phyloP scores from a whole-genome alignment of 2,888 invertebrate species.

The Torymus tubicola region DNA sequence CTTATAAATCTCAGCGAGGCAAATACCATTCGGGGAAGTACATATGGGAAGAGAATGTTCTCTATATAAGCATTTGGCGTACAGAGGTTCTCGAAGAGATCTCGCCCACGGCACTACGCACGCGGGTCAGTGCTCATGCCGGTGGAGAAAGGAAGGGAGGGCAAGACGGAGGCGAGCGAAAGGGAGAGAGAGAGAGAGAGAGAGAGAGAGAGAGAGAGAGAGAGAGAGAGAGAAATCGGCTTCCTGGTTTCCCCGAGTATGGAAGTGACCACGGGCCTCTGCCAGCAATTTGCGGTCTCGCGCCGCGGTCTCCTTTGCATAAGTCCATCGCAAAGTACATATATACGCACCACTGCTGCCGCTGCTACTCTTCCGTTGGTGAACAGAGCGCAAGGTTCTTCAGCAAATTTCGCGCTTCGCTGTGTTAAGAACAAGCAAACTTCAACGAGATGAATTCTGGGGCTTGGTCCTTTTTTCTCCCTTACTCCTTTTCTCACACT shows the following conservation, averaged over 20 bases:
- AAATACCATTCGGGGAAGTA: too few relatives aligned
- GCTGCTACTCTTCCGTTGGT: slow-evolving; percentile 7
- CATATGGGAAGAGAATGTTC: too few relatives aligned
- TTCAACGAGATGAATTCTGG: slow-evolving; percentile 22
- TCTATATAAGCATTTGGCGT: too few relatives aligned
- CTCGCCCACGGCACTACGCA: too few relatives aligned
- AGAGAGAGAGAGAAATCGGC: slow-evolving; percentile 37
- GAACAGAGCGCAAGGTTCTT: background rate
- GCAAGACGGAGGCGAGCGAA: background rate
- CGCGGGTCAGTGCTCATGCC: too few relatives aligned
- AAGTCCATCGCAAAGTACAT: slow-evolving; percentile 49
- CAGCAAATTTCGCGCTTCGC: slow-evolving; percentile 36
- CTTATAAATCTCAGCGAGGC: too few relatives aligned
- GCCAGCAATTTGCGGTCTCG: slow-evolving; percentile 54
- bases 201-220: background rate
- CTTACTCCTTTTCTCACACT: background rate
- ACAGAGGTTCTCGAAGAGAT: too few relatives aligned
- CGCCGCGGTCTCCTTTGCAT: slow-evolving; percentile 54
- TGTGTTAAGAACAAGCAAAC: slow-evolving; percentile 37
- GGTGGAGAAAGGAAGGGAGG: too few relatives aligned
- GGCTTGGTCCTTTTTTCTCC: background rate
- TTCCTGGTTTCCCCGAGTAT: slow-evolving; percentile 61
- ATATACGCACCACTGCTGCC: too few relatives aligned
- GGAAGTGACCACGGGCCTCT: slow-evolving; percentile 61
- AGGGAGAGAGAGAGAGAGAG: background rate